These are phyloP conservation scores for Orchestia grillus DNA, from an alignment of 1,140 invertebrate species.

Conservation along the genomic window DNA sequence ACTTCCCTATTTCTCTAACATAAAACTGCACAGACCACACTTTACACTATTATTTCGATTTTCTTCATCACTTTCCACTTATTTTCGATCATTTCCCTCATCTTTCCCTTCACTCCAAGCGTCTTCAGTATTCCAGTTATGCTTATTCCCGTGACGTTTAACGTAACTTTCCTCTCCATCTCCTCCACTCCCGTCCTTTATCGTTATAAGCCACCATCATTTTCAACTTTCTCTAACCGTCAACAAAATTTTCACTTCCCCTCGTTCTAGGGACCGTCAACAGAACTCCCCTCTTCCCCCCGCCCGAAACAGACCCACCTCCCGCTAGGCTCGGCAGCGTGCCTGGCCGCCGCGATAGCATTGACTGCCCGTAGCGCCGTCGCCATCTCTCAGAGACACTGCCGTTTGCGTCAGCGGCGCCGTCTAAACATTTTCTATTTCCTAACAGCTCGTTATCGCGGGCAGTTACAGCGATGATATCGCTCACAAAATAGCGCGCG, in stretches of 20 bases:
- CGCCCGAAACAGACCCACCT: background rate
- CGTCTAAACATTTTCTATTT: slow-evolving; percentile 3
- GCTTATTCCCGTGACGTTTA: background rate
- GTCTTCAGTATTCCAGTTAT: too few species aligned
- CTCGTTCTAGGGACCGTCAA: background rate
- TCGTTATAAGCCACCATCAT: background rate
- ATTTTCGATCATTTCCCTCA: too few species aligned
- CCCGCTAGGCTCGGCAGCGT: background rate
- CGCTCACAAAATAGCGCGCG: slow-evolving; percentile 37
- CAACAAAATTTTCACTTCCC: background rate
- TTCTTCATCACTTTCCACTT: too few species aligned
- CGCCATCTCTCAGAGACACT: slow-evolving; percentile 21
- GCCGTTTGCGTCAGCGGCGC: slow-evolving; percentile 33
- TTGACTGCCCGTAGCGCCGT: background rate
- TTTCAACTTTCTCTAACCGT: background rate
- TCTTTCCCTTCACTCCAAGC: too few species aligned
- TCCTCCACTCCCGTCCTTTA: background rate
- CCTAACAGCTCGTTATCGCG: slow-evolving; percentile 44
- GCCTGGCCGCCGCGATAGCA: slow-evolving; percentile 10
- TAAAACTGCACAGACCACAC: too few species aligned
- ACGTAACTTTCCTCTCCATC: background rate
- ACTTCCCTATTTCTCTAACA: too few species aligned
- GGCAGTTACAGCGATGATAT: slow-evolving; percentile 41
- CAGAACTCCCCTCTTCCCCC: background rate
- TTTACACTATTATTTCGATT: too few species aligned